These are phyloP conservation scores for Xenopus tropicalis DNA, from an alignment of 2,113 vertebrate species.

Conservation along the genomic window DNA sequence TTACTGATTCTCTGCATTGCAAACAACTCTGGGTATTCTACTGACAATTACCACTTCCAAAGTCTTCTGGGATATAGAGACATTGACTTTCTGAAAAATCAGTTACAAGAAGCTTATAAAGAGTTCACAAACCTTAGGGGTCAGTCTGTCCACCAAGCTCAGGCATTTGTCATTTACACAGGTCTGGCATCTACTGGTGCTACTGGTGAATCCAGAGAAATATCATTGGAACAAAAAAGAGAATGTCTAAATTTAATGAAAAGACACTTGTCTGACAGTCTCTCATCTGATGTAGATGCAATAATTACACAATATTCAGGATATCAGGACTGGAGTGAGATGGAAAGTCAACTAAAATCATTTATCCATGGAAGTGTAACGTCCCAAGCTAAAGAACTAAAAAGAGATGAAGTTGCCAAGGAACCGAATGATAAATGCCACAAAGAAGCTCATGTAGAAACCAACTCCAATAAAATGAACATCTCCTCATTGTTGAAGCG, in stretches of 20 bases:
- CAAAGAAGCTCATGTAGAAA: not conserved
- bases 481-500: conserved; percentile 15
- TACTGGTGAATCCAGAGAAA: fast-evolving
- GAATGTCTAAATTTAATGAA: conserved; percentile 49
- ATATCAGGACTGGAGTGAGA: conserved; percentile 42
- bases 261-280: conserved; percentile 11
- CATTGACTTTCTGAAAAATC: conserved; percentile 48
- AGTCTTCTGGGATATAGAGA: conserved; percentile 50
- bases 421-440: conserved; percentile 42
- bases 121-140: conserved; percentile 52
- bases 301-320: conserved; percentile 43
- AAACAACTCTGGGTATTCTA: conserved; percentile 49
- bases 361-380: conserved; percentile 22
- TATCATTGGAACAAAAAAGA: conserved; percentile 52
- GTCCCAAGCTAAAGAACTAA: not conserved
- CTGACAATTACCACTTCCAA: conserved; percentile 46
- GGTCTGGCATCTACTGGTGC: conserved; percentile 53
- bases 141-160: conserved; percentile 45
- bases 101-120: conserved; percentile 31
- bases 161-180: conserved; percentile 55
- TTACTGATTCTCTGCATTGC: conserved; percentile 55
- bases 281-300: conserved; percentile 38
- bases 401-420: conserved; percentile 27
- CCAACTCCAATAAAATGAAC: conserved; percentile 13
- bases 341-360: conserved; percentile 44